Evolutionary conservation across 2,113 vertebrate genomes (phyloP), one percentile per base, ranked within the genome.

Genomic region (Phoxinus phoxinus): DNA sequence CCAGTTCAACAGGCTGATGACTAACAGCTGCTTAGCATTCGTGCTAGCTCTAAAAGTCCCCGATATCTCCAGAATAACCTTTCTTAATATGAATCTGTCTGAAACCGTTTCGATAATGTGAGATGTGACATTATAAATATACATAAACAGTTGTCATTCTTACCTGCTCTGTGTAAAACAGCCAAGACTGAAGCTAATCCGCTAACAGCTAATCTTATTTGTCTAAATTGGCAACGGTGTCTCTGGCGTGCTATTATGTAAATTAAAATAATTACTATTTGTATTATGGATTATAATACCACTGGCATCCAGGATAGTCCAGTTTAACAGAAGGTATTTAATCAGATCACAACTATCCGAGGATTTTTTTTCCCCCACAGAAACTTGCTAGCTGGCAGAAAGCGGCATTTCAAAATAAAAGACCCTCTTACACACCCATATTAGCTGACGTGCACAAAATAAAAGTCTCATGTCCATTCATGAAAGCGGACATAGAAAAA

Each of bases 371-470:
- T 69, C 27, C 32, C 32, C 15, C 75, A 15, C 15, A 37, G 61
- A 78, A 88, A 85, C 85, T 85, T 86, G 59, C 27, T 78, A 35
- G 84, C 81, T 86, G 78, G 53, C 63, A 72, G 71, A 80, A 32
- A 59, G 74, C 81, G 63, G 63, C 10, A 83, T 78, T 71, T 35
- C 63, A 87, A 79, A 84, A 81, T 81, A 63, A 81, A 81, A 81
- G 78, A 7, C 32, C 58, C 58, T 2, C 9, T n/a, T 17, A 13
- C 44, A 71, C 63, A 37, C 19, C 37, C 25, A 35, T 53, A 6
- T 2, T 2, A 48, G 0, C 17, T 32, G 75, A 46, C 23, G 59
- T 19, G n/a, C 9, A 13, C 77, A 17, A 25, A 80, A 59, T n/a
- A 80, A 61, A 80, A 80, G 77, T 27, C 56, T 32, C 53, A 35